phyloP scores from a whole-genome alignment of 2,888 invertebrate genomes.

The Rapana venosa region DNA sequence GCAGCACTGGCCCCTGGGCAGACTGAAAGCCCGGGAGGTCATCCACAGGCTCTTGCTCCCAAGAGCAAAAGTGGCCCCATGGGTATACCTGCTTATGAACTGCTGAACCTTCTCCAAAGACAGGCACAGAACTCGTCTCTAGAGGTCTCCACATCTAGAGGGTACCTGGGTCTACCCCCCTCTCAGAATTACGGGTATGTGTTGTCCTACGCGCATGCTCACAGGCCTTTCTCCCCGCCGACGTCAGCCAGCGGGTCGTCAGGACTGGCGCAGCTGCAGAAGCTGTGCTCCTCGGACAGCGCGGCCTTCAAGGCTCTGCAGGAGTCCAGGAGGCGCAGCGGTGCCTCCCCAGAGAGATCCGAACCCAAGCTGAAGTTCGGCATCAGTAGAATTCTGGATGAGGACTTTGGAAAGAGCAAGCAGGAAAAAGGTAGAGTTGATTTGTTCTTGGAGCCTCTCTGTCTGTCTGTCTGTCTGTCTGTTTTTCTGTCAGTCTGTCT shows the following conservation, averaged over 20 bases:
- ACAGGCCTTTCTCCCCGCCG: constrained; percentile 29
- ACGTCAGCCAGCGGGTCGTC: constrained; percentile 53
- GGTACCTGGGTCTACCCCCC: neutral
- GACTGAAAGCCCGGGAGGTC: neutral
- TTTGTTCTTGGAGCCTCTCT: neutral
- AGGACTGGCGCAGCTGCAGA: constrained; percentile 67
- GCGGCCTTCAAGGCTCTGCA: constrained; percentile 54
- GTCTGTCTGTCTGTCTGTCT: constrained; percentile 11
- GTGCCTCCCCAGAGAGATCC: constrained; percentile 10
- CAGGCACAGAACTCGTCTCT: constrained; percentile 25
- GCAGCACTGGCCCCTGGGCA: constrained; percentile 23
- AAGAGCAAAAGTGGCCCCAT: neutral
- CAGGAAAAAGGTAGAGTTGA: constrained; percentile 45
- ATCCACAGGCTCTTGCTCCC: neutral
- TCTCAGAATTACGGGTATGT: constrained; percentile 39
- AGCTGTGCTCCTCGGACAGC: constrained; percentile 64
- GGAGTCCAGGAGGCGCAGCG: neutral
- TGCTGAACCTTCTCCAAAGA: constrained; percentile 33
- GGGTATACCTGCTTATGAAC: constrained; percentile 32
- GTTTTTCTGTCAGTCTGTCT: neutral
- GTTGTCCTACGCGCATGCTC: constrained; percentile 40
- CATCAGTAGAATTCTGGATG: constrained; percentile 51
- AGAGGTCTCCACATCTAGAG: constrained; percentile 14
- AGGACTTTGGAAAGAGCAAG: constrained; percentile 51
- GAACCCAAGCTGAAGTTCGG: constrained; percentile 50